Evolutionary conservation across 1,140 invertebrate species (phyloP).

Genomic region (Drosophila murphyi): DNA sequence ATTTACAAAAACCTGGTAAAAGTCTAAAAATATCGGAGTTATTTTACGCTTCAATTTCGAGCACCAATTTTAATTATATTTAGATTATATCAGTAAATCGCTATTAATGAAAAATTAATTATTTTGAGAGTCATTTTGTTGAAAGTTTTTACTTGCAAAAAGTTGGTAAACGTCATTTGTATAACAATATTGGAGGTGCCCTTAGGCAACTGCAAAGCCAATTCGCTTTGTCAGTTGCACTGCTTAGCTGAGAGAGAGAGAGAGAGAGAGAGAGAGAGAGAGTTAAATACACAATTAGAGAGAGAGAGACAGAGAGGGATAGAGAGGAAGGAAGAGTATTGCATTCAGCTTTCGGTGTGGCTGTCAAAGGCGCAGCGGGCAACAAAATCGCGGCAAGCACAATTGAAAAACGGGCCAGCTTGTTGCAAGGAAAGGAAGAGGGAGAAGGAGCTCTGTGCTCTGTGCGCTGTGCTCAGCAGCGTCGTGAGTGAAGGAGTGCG

Average conservation of each 20-base stretch:
- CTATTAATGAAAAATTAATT: background rate
- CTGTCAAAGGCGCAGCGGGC: constrained; percentile 77
- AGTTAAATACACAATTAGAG: too few relatives aligned
- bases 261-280: constrained; percentile 1
- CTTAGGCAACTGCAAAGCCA: constrained; percentile 14
- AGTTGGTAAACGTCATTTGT: constrained; percentile 30
- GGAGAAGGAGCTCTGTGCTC: constrained; percentile 16
- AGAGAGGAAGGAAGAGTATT: constrained; percentile 11
- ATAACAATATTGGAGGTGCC: constrained; percentile 24
- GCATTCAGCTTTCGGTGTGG: constrained; percentile 34
- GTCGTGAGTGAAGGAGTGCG: constrained; percentile 75
- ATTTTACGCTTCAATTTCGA: too few relatives aligned
- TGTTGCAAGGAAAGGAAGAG: background rate
- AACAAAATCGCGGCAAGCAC: constrained; percentile 72
- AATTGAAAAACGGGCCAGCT: constrained; percentile 66
- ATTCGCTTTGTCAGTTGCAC: constrained; percentile 23
- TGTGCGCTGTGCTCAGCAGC: constrained; percentile 10
- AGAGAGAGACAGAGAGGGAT: too few relatives aligned
- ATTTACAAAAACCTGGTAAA: too few relatives aligned
- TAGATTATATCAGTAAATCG: background rate
- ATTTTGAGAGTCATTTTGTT: constrained; percentile 2
- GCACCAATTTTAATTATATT: too few relatives aligned
- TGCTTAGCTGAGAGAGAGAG: background rate
- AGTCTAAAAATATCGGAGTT: too few relatives aligned
- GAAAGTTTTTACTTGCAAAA: background rate